Evolutionary conservation across 2,888 invertebrate genomes (phyloP), one percentile per base, ranked within the genome.

Genomic region (Caenorhabditis sulstoni): DNA sequence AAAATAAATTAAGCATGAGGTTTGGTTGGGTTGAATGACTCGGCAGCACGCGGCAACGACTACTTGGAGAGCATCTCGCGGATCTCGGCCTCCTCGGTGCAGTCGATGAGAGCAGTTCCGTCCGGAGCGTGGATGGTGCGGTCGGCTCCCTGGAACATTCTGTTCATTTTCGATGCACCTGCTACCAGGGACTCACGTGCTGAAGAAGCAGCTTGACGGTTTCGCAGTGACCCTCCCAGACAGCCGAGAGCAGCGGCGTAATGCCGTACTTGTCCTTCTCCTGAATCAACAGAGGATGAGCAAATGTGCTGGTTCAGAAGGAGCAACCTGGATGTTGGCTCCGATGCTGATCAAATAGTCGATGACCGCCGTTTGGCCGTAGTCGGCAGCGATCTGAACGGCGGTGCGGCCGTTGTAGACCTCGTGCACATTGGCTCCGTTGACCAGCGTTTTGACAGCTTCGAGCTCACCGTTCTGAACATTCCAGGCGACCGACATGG

Each of bases 161-260:
- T 5, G 29, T 29, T 7, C 29, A 29, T 5, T 3, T 29, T 7
- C 29, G 29, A 29, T 41, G 3, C 7, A 41, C 11, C 11, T 41
- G 41, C 1, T 18, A 37, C 35, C 11, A 22, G 68, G 93, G 92
- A 74, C 81, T 65, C 92, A 96, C 96, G 92, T 95, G 94, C 91
- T 94, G 94, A 80, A 97, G 91, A 86, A 98, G 93, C 82, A 95
- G 92, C 91, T 95, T 94, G 12, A 97, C 97, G 92, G 96, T 96
- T 80, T 94, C 94, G 64, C 94, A 94, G 91, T 97, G 97, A 23
- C 96, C 96, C 92, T 98, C 97, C 95, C 95, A 98, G 89, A 97
- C 95, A 71, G 97, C 97, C 85, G 97, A 96, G 87, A 97, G 91
- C 57, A 98, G 92, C 39, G 96, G 95, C 81, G 95, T 95, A 86